phyloP scores from a whole-genome alignment of 2,888 invertebrate species.

The Mesopsocus fuscifrons region DNA sequence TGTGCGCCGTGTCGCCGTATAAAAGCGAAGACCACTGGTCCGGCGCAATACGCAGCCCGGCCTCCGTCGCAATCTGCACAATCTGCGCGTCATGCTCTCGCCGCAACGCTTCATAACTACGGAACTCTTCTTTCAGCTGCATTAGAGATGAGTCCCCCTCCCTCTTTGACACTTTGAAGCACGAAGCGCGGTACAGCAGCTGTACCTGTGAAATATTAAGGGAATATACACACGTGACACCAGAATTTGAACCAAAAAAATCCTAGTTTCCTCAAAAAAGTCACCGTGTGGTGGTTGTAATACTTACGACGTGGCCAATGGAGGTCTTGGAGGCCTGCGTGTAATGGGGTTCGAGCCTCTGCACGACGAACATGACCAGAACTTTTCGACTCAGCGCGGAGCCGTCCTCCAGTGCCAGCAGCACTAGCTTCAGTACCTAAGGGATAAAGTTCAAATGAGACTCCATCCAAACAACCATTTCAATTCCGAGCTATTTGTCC shows the following conservation, averaged over 20 bases:
- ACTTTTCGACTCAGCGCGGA: constrained; percentile 85
- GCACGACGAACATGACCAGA: constrained; percentile 96
- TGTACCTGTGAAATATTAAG: too few relatives aligned
- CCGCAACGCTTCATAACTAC: constrained; percentile 80
- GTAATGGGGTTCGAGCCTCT: constrained; percentile 85
- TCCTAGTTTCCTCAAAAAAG: too few relatives aligned
- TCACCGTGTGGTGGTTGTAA: too few relatives aligned
- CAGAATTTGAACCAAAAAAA: too few relatives aligned
- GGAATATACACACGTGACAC: too few relatives aligned
- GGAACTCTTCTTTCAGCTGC: constrained; percentile 93
- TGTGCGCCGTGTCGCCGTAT: constrained; percentile 88
- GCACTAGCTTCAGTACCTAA: constrained; percentile 79
- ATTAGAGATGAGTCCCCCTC: constrained; percentile 94
- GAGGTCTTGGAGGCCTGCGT: constrained; percentile 96
- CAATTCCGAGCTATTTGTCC: too few relatives aligned
- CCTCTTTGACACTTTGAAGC: constrained; percentile 93
- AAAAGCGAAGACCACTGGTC: constrained; percentile 96
- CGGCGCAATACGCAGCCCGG: constrained; percentile 88
- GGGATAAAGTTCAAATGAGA: too few relatives aligned
- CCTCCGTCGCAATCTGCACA: constrained; percentile 94
- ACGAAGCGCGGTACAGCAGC: constrained; percentile 89
- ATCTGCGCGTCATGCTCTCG: constrained; percentile 97
- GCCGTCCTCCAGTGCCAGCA: constrained; percentile 87
- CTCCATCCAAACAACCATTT: too few relatives aligned
- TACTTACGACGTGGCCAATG: constrained; percentile 96